Conservation (phyloP, 1,140 invertebrate species). For the Phocides pigmalion region DNA sequence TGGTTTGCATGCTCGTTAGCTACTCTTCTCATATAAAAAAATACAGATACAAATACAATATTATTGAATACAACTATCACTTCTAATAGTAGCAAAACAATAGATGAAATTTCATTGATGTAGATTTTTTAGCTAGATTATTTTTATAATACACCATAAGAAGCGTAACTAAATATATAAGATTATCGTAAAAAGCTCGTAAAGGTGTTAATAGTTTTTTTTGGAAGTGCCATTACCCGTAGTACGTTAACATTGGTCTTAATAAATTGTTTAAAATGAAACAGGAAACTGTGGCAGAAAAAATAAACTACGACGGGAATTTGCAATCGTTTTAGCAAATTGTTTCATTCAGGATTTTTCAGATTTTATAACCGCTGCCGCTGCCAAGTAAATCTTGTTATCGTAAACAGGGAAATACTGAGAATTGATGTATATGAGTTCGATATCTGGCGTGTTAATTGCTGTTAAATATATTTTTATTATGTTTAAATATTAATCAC, state of each 20-base stretch:
- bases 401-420: slow-evolving; percentile 7
- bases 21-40: too few species aligned
- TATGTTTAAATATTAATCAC: too few species aligned
- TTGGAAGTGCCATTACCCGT: not conserved
- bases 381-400: slow-evolving; percentile 12
- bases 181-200: not conserved
- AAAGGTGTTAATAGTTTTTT: slow-evolving; percentile 3
- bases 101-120: too few species aligned
- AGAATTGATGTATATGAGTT: slow-evolving; percentile 8
- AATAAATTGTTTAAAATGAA: slow-evolving; percentile 15
- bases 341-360: not conserved
- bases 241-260: not conserved
- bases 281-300: slow-evolving; percentile 1
- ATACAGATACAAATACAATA: too few species aligned
- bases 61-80: too few species aligned
- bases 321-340: slow-evolving; percentile 1
- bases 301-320: slow-evolving; percentile 13
- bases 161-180: too few species aligned
- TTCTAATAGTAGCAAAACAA: too few species aligned
- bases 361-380: slow-evolving; percentile 8
- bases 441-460: slow-evolving; percentile 1
- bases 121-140: too few species aligned
- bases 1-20: too few species aligned
- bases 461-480: slow-evolving; percentile 7
- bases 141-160: too few species aligned